A percentile compares a stretch with the other conserved stretches of the same genome.
These are phyloP conservation scores for Dasysyrphus albostriatus DNA, from an alignment of 2,888 invertebrate genomes.

Conservation along the genomic window DNA sequence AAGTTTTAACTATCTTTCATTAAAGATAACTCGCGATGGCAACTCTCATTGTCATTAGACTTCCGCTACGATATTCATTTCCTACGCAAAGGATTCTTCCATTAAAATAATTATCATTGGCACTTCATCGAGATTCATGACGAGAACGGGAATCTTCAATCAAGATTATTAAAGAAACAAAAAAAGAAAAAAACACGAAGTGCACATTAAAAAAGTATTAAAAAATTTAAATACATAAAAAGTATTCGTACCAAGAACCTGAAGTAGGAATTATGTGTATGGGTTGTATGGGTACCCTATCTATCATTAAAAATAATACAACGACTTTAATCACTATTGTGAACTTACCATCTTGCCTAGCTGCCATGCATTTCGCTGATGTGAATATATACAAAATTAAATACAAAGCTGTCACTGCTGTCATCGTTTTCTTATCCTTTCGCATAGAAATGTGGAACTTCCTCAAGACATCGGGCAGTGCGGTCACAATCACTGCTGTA, in stretches of 20 bases:
- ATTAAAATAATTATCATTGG: slow-evolving; percentile 5
- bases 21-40: neutral
- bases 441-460: slow-evolving; percentile 73
- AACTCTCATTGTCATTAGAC: neutral
- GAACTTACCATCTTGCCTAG: slow-evolving; percentile 74
- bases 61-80: neutral
- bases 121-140: slow-evolving; percentile 9
- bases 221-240: neutral
- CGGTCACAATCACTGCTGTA: slow-evolving; percentile 43
- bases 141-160: slow-evolving; percentile 2
- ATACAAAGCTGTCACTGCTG: slow-evolving; percentile 73
- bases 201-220: slow-evolving; percentile 27
- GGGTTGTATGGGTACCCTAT: too few relatives aligned
- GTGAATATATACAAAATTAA: slow-evolving; percentile 76
- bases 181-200: neutral
- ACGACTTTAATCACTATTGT: slow-evolving; percentile 6
- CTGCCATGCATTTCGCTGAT: slow-evolving; percentile 73
- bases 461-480: slow-evolving; percentile 65
- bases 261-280: too few relatives aligned
- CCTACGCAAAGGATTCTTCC: neutral
- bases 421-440: slow-evolving; percentile 74
- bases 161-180: slow-evolving; percentile 7
- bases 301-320: slow-evolving; percentile 6
- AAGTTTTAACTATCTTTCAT: neutral
- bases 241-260: too few relatives aligned